Evolutionary conservation across 1,140 invertebrate genomes (phyloP), one percentile per base, ranked within the genome.

Genomic region (Papilio helenus): DNA sequence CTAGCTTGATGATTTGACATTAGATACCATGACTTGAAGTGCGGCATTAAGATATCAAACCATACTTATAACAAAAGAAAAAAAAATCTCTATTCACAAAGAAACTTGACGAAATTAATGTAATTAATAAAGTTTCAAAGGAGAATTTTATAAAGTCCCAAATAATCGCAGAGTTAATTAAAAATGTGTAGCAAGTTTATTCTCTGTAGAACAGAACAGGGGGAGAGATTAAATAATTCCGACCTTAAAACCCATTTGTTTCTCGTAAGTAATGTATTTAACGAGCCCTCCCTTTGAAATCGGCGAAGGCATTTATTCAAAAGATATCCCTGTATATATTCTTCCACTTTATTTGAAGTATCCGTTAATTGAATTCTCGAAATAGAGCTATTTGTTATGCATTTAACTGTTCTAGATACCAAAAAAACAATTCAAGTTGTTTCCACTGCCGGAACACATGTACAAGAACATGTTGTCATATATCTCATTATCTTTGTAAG

Each of bases 91-190:
- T 16, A 68, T 68, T 68, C 61, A 68, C 61, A 68, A 68, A 68
- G 26, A 68, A 68, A 61, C 20, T 29, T 68, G 61, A 68, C 61
- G 26, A 74, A 74, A 74, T 74, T 46, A 74, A 46, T 74, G 39
- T 49, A 74, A 74, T 74, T 74, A 74, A 74, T 72, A 72, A 74
- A 74, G 42, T 74, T 44, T 74, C 46, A 74, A 74, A 49, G 44
- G 72, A 74, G 42, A 74, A 46, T 74, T 74, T 74, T 74, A 49
- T 74, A 26, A 74, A 26, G 20, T 74, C 72, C 72, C 72, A 74
- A 74, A 74, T 74, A 74, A 74, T 74, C 39, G 72, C 72, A 74
- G 72, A 74, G 72, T 74, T 74, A 74, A 74, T 74, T 74, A 74
- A 74, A 74, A 74, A 74, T 74, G 72, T 74, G 39, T 74, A 74